Evolutionary conservation across 2,113 vertebrate species (phyloP).

Genomic region (Rhegmatorhina hoffmannsi): DNA sequence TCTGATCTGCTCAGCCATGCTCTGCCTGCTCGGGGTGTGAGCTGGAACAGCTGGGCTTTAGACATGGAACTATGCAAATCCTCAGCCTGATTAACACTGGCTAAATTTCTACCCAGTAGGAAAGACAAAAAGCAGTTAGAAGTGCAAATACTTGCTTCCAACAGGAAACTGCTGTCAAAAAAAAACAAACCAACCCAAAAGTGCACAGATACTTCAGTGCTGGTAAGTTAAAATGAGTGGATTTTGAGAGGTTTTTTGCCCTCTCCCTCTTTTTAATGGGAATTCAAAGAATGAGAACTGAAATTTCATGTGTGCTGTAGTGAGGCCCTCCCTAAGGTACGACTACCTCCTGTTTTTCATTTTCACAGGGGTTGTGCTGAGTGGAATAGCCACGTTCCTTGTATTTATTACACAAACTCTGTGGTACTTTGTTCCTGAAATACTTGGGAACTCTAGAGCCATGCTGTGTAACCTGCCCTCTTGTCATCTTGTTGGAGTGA

Average conservation of each 20-base stretch:
- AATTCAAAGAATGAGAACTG: not conserved
- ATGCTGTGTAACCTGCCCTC: not conserved
- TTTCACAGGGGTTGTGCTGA: not conserved
- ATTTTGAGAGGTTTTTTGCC: not conserved
- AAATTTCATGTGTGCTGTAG: not conserved
- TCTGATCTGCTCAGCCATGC: not conserved
- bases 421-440: not conserved
- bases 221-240: not conserved
- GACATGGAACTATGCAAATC: not conserved
- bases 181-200: fast-evolving
- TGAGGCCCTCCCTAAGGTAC: not conserved
- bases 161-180: not conserved
- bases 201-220: not conserved
- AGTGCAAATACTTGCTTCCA: not conserved
- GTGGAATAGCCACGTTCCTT: not conserved
- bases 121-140: not conserved
- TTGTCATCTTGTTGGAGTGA: not conserved
- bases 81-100: not conserved
- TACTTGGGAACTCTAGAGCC: not conserved
- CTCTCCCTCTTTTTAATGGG: not conserved
- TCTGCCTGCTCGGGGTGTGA: not conserved
- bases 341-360: not conserved
- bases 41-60: not conserved
- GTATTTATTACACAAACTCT: not conserved
- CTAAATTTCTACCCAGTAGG: not conserved